Evolutionary conservation across 1,140 invertebrate species (phyloP), one percentile per base, ranked within the genome.

Genomic region (Plodia interpunctella): DNA sequence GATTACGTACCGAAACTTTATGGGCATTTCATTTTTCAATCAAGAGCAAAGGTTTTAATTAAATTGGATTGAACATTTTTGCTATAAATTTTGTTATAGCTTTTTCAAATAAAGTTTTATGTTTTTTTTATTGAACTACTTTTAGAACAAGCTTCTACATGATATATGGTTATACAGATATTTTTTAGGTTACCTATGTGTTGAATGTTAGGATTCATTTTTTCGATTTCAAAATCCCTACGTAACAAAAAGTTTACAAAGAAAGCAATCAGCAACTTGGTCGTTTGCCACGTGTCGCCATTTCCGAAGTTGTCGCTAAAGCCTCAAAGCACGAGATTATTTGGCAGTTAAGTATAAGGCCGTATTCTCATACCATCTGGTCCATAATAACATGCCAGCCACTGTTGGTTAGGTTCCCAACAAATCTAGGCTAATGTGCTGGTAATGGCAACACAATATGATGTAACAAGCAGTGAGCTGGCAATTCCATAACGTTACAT

Each of bases 371-470:
- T 15, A n/a, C 38, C 38, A 44, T 44, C 38, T 44, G 38, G 9
- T 44, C n/a, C 15, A 17, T 15, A 2, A 44, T 44, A n/a, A n/a
- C 38, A n/a, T 44, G 38, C 38, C 38, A 44, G 38, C 13, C 38
- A 32, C 38, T 44, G 38, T 44, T 44, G 38, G 38, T 44, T n/a
- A 44, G n/a, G 13, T n/a, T n/a, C 15, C 38, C 15, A 35, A 44
- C 38, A 44, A 44, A 44, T 44, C 38, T 44, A 44, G 38, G 38
- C 38, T 44, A 44, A 44, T 15, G 38, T 44, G 38, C 38, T 44
- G 10, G 38, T 44, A 44, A 44, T 44, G 30, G 30, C 30, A 32
- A 32, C 30, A 10, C 30, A 6, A 32, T 32, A 11, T 32, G 30
- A 32, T 32, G 10, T 32, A 10, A 32, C 30, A 11, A 32, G 30